Evolutionary conservation across 2,888 invertebrate genomes (phyloP), one percentile per base, ranked within the genome.

Genomic region (Molorchus minor): DNA sequence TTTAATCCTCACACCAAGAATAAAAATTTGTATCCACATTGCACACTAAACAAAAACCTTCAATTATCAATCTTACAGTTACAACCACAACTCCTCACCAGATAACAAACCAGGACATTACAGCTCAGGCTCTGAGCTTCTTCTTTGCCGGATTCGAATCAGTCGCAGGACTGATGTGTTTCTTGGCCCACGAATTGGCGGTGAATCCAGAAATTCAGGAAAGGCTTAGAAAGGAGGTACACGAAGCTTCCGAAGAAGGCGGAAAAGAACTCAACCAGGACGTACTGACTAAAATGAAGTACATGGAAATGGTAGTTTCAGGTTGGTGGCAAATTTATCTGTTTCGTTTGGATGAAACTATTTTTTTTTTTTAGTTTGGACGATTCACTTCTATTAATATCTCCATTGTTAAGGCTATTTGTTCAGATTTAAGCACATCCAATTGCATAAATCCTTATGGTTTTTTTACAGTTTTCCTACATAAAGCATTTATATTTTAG

Each of bases 191-290:
- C 43, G 87, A 87, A 71, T 69, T 88, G 16, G 85, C 87, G 21
- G 51, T 84, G 4, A 82, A 88, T 75, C 83, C 83, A 15, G 85
- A 88, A 0, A 74, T 85, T 0, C 88, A 88, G 71, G 79, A 82
- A 1, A 82, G 73, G 45, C 75, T 88, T 1, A 79, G 79, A 1
- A 67, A 81, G 38, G 88, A 88, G 68, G 70, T 76, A 33, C 66
- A 71, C 15, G 60, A 68, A 3, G 65, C 55, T 3, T 25, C 58
- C 12, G 36, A 64, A 15, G 58, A 47, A 17, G 21, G 36, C 19
- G 53, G 62, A 0, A 82, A 80, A 2, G 80, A 79, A 12, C 73
- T 86, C 0, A 81, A 79, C 41, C 87, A 85, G 62, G 84, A 83
- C 20, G 78, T 79, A 0, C 75, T 88, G 0, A 79, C 83, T 56